Conservation (phyloP, 2,113 vertebrate genomes). For the Argyrosomus japonicus region DNA sequence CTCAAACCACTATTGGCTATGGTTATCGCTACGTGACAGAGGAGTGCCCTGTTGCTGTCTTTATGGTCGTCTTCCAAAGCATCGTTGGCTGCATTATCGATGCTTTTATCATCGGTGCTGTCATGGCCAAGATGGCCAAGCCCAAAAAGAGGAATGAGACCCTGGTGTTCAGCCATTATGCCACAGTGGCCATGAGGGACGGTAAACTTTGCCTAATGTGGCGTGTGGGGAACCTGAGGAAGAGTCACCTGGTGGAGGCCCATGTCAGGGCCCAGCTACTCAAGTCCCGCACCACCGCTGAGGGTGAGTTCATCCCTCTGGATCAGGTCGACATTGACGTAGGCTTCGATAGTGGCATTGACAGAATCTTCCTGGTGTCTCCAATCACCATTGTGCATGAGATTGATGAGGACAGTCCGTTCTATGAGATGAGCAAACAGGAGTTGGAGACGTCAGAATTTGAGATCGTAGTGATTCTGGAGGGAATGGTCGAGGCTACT, state of each 20-base stretch:
- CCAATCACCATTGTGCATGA: slow-evolving; percentile 96
- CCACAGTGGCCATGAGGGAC: slow-evolving; percentile 94
- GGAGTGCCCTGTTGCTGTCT: slow-evolving; percentile 93
- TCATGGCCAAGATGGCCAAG: slow-evolving; percentile 99
- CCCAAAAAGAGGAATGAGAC: slow-evolving; percentile 98
- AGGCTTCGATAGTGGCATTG: slow-evolving; percentile 95
- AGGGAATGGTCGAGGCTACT: slow-evolving; percentile 98
- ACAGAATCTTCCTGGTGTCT: slow-evolving; percentile 96
- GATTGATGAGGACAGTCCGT: slow-evolving; percentile 95
- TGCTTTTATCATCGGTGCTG: slow-evolving; percentile 95
- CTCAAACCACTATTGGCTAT: slow-evolving; percentile 97
- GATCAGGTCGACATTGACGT: slow-evolving; percentile 96
- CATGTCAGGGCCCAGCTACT: slow-evolving; percentile 95
- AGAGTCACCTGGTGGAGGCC: slow-evolving; percentile 97
- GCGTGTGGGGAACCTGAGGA: slow-evolving; percentile 95
- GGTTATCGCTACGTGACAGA: slow-evolving; percentile 96
- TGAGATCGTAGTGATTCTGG: slow-evolving; percentile 96
- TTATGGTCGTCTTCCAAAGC: slow-evolving; percentile 97
- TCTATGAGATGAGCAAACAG: slow-evolving; percentile 93
- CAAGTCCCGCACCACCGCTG: slow-evolving; percentile 93
- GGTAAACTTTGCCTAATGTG: slow-evolving; percentile 97
- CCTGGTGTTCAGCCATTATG: slow-evolving; percentile 94
- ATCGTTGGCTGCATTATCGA: slow-evolving; percentile 98
- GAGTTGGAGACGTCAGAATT: slow-evolving; percentile 94
- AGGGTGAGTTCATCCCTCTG: slow-evolving; percentile 96